These are phyloP conservation scores for Suricata suricatta DNA, from an alignment of 2,113 vertebrate genomes.

Conservation along the genomic window DNA sequence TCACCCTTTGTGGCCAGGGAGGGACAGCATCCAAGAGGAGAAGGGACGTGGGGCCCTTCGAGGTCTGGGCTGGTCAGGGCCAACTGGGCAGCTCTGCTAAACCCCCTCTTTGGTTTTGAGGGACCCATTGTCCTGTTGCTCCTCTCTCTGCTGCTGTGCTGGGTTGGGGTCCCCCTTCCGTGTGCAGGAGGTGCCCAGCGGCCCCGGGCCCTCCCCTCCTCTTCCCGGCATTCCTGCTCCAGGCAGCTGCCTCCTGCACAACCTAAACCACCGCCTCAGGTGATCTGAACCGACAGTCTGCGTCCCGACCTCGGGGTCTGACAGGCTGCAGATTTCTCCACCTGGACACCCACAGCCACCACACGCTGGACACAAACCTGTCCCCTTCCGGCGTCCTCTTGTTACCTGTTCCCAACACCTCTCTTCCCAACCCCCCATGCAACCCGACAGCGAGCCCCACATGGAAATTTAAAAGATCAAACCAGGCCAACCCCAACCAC, in stretches of 20 bases:
- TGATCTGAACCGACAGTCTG: rapidly evolving
- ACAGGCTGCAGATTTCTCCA: rapidly evolving
- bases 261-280: neutral
- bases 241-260: rapidly evolving
- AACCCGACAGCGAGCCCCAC: rapidly evolving
- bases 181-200: rapidly evolving
- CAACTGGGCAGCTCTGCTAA: neutral
- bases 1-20: neutral
- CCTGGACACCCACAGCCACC: neutral
- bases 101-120: rapidly evolving
- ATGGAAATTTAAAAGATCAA: neutral
- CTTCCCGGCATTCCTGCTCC: neutral
- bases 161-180: too few species aligned
- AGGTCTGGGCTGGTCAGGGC: neutral
- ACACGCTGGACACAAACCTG: neutral
- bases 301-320: rapidly evolving
- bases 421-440: neutral
- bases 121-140: rapidly evolving
- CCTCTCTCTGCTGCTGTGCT: neutral
- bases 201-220: neutral
- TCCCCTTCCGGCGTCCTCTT: neutral
- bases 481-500: neutral
- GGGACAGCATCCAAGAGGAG: neutral
- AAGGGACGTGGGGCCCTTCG: rapidly evolving
- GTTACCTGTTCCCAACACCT: neutral